Evolutionary conservation across 2,113 vertebrate species (phyloP).

Genomic region (Nothocercus nigrocapillus): DNA sequence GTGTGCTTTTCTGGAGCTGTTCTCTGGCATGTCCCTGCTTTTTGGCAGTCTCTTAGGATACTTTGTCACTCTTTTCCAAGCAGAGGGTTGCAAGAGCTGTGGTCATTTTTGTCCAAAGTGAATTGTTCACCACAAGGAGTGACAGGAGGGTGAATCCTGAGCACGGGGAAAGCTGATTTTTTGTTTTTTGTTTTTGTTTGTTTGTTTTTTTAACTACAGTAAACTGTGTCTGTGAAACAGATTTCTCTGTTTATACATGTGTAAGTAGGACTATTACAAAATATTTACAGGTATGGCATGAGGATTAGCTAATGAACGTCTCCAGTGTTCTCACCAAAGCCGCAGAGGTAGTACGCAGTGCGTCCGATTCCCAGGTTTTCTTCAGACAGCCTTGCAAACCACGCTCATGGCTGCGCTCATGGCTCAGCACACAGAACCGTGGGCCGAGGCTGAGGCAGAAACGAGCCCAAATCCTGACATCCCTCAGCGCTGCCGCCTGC

Average conservation of each 20-base stretch:
- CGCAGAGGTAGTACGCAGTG: background rate
- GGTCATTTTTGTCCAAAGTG: background rate
- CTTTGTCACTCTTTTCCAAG: background rate
- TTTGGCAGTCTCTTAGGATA: background rate
- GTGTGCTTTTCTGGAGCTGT: background rate
- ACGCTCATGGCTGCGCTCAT: background rate
- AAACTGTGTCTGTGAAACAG: conserved; percentile 19
- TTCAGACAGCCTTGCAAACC: background rate
- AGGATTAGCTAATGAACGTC: conserved; percentile 41
- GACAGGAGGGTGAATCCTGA: background rate
- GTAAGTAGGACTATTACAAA: conserved; percentile 65
- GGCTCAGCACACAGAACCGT: background rate
- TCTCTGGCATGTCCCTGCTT: background rate
- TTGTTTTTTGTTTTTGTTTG: background rate
- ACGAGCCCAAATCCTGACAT: background rate
- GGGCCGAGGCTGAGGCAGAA: background rate
- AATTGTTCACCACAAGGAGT: background rate
- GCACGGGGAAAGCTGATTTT: background rate
- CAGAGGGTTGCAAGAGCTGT: background rate
- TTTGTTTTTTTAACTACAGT: background rate
- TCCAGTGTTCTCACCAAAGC: conserved; percentile 13
- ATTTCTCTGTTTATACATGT: conserved; percentile 27
- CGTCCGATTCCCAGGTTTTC: background rate
- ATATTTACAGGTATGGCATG: conserved; percentile 52
- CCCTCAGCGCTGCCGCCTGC: background rate